Evolutionary conservation across 2,888 invertebrate genomes (phyloP), one percentile per base, ranked within the genome.

Genomic region (Venusia cambrica): DNA sequence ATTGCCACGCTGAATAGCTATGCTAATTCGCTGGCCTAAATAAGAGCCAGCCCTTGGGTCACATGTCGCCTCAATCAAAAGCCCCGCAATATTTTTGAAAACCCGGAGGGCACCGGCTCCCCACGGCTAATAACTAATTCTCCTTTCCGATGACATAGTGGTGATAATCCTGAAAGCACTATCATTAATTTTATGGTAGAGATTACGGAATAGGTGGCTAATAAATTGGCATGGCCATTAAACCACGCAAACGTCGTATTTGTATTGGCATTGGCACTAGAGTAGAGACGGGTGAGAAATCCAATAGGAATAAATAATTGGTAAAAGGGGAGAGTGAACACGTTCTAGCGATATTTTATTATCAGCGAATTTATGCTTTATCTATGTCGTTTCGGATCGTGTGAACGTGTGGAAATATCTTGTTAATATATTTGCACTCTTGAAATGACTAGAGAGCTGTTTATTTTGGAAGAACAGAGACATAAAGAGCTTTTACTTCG

Each of bases 261-360:
- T 33, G 37, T 47, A 37, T 31, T 29, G 16, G 30, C 31, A 36
- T n/a, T 15, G 26, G 33, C 19, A n/a, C n/a, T n/a, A n/a, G 25
- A 24, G 25, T 36, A 38, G n/a, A n/a, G n/a, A n/a, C 38, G 43
- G 38, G 44, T 33, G 35, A 35, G 32, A 42, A 42, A 38, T 36
- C 36, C 22, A 43, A 43, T 47, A 38, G 34, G 36, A 42, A 47
- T 46, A 45, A 45, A 45, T 47, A 48, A 48, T 51, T 45, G 42
- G 26, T 34, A 36, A 42, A 40, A 45, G 47, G 46, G 49, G 49
- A 41, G 45, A 47, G 48, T 46, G 42, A 54, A 47, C 59, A 55
- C 57, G 58, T 55, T 36, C 51, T 19, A 30, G 36, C 38, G 26
- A 57, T 55, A 58, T 55, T 51, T 47, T 53, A 54, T 45, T 45